phyloP scores from a whole-genome alignment of 2,113 vertebrate species.

The Bubo bubo region DNA sequence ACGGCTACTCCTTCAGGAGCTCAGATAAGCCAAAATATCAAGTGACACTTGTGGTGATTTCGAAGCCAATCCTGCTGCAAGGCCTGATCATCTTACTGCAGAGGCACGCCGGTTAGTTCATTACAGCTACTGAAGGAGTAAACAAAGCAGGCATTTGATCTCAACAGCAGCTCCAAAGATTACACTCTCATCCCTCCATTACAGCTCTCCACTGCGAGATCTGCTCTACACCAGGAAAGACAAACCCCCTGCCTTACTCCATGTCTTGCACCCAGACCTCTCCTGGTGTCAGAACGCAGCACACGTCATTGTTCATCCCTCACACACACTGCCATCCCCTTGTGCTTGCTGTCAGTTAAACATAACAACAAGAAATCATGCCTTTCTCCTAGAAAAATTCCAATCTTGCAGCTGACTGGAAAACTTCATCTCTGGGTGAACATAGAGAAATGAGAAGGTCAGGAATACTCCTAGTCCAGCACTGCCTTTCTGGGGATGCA shows the following conservation, averaged over 20 bases:
- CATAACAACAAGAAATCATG: not conserved
- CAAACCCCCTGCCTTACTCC: not conserved
- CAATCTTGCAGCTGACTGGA: not conserved
- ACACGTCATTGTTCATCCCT: not conserved
- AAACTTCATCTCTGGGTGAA: not conserved
- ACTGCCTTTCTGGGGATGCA: not conserved
- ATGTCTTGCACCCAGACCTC: not conserved
- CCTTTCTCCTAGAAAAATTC: not conserved
- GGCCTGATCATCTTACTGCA: not conserved
- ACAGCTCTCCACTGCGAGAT: rapidly evolving
- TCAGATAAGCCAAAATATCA: not conserved
- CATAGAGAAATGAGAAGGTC: not conserved
- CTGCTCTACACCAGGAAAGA: not conserved
- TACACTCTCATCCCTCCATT: not conserved
- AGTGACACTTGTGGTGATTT: not conserved
- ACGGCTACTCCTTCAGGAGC: not conserved
- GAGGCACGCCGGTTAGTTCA: not conserved
- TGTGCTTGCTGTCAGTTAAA: not conserved
- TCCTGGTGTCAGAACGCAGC: not conserved
- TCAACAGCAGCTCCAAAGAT: not conserved
- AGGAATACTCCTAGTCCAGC: not conserved
- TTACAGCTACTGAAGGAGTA: not conserved
- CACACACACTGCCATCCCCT: not conserved
- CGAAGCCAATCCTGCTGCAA: not conserved
- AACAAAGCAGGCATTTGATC: not conserved